Conservation (phyloP, 2,113 vertebrate species). For the Solea senegalensis region DNA sequence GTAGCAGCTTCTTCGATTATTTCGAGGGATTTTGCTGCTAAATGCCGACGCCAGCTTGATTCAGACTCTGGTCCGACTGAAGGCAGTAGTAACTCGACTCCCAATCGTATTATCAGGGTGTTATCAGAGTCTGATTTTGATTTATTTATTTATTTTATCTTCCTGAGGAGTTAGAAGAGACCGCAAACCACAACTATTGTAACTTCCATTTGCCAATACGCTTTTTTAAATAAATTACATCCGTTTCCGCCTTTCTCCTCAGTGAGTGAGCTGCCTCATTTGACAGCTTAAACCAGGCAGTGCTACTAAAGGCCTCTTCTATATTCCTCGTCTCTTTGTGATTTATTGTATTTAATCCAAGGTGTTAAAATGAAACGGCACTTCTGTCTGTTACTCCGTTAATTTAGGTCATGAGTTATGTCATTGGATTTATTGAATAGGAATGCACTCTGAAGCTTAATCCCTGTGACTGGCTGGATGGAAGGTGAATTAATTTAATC, state of each 20-base stretch:
- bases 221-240: background rate
- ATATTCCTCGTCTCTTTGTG: background rate
- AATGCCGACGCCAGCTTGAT: no score
- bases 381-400: conserved; percentile 23
- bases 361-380: conserved; percentile 9
- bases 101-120: no score
- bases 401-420: conserved; percentile 60
- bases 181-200: background rate
- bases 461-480: conserved; percentile 53
- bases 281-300: conserved; percentile 6
- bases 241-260: background rate
- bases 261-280: background rate
- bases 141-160: conserved; percentile 1
- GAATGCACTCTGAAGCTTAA: conserved; percentile 52
- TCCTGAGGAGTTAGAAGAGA: background rate
- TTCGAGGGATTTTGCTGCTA: no score
- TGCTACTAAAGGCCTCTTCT: background rate
- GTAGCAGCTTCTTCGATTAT: no score
- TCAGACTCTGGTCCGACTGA: no score
- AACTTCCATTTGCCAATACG: background rate
- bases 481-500: conserved; percentile 64
- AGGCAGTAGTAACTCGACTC: no score
- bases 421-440: conserved; percentile 46
- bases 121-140: no score
- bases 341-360: background rate